A percentile compares a stretch with the other conserved stretches of the same genome.
These are phyloP conservation scores for Troides oblongomaculatus DNA, from an alignment of 2,888 invertebrate species.

Conservation along the genomic window DNA sequence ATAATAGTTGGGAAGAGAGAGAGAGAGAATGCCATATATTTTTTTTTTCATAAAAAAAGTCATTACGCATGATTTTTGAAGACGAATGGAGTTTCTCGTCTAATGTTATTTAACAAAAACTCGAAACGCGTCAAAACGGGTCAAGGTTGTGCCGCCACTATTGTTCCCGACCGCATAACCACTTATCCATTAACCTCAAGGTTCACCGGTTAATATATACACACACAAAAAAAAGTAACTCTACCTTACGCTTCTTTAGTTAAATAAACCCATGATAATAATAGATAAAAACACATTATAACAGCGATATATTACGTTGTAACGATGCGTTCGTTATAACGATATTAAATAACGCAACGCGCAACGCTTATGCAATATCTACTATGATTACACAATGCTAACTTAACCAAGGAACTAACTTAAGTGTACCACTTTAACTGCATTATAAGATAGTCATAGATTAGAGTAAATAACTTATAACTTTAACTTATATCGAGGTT, in stretches of 20 bases:
- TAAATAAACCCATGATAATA: not conserved
- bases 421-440: not conserved
- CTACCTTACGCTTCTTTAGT: constrained; percentile 21
- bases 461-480: not conserved
- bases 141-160: constrained; percentile 43
- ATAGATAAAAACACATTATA: no score
- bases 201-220: constrained; percentile 42
- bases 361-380: not conserved
- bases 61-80: not conserved
- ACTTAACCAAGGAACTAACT: not conserved
- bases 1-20: no score
- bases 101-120: constrained; percentile 24
- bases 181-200: constrained; percentile 50
- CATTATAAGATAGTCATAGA: not conserved
- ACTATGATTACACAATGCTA: not conserved
- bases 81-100: not conserved
- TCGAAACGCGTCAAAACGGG: constrained; percentile 36
- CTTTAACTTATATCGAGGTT: no score
- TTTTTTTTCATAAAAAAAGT: no score
- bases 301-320: not conserved
- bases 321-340: not conserved
- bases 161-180: constrained; percentile 41
- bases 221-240: constrained; percentile 36
- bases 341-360: not conserved
- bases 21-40: no score